A percentile compares a stretch with the other conserved stretches of the same genome.
Evolutionary conservation across 2,113 vertebrate genomes (phyloP).

Genomic region (Hydrolagus affinis): DNA sequence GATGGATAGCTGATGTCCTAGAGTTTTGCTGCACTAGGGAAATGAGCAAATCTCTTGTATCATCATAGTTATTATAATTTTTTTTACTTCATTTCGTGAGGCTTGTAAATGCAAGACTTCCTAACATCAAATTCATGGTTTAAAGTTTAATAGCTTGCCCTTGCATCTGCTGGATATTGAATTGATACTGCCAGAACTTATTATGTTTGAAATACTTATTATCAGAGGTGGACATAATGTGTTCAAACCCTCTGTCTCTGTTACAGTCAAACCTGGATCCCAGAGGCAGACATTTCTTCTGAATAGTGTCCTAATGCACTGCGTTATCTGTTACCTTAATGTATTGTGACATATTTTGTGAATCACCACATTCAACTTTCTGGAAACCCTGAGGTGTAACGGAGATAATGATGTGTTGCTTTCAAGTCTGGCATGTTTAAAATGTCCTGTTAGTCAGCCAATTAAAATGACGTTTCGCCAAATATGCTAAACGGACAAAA

Average conservation of each 20-base stretch:
- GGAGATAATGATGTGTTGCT: neutral
- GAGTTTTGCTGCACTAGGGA: neutral
- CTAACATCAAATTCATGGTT: neutral
- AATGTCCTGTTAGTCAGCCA: neutral
- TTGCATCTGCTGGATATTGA: neutral
- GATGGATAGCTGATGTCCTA: neutral
- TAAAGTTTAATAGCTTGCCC: neutral
- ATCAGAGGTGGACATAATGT: constrained; percentile 1
- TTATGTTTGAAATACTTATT: neutral
- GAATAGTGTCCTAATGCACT: neutral
- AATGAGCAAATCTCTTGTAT: neutral
- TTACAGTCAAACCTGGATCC: neutral
- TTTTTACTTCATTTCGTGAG: neutral
- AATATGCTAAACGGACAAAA: neutral
- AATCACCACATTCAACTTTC: neutral
- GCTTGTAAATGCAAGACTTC: neutral
- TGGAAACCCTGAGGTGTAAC: neutral
- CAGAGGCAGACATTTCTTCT: constrained; percentile 5
- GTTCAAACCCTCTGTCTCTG: neutral
- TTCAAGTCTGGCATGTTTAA: neutral
- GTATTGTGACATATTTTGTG: constrained; percentile 19
- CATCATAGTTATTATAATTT: neutral
- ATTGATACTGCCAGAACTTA: constrained; percentile 1
- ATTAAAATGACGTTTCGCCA: neutral
- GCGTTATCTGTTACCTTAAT: neutral